Evolutionary conservation across 2,113 vertebrate genomes (phyloP).

Genomic region (Conger conger): DNA sequence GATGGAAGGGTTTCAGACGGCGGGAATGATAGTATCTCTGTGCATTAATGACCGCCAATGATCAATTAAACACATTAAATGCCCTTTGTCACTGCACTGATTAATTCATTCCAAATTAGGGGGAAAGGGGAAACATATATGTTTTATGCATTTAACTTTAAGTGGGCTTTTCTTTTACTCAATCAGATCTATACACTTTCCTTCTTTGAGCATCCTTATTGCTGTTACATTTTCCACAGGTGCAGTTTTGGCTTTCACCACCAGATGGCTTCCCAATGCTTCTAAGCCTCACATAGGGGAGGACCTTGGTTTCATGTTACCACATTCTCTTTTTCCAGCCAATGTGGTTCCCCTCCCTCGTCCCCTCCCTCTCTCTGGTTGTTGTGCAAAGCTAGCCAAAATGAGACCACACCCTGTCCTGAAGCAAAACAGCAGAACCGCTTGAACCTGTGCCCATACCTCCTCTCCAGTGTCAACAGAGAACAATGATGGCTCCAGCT

Average conservation of each 20-base stretch:
- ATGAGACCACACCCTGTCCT: constrained; percentile 55
- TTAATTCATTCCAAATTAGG: too few species aligned
- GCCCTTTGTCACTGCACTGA: too few species aligned
- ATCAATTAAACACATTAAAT: too few species aligned
- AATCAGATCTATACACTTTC: neutral
- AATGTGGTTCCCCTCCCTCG: constrained; percentile 10
- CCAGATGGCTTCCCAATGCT: constrained; percentile 58
- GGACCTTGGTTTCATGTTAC: neutral
- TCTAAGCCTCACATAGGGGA: neutral
- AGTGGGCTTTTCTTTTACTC: neutral
- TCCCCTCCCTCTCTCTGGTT: constrained; percentile 12
- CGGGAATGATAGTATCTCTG: too few species aligned
- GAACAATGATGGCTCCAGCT: constrained; percentile 44
- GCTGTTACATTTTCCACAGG: neutral
- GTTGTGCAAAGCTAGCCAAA: constrained; percentile 51
- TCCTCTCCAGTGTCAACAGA: constrained; percentile 46
- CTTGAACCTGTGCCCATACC: constrained; percentile 30
- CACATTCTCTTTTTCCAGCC: constrained; percentile 10
- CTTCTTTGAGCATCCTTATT: neutral
- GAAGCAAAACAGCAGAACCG: constrained; percentile 40
- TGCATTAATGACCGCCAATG: too few species aligned
- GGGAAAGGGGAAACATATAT: neutral
- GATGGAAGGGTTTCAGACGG: too few species aligned
- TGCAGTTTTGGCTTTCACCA: constrained; percentile 40
- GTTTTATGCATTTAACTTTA: neutral